Evolutionary conservation across 2,888 invertebrate genomes (phyloP), one percentile per base, ranked within the genome.

Genomic region (Leucoma salicis): DNA sequence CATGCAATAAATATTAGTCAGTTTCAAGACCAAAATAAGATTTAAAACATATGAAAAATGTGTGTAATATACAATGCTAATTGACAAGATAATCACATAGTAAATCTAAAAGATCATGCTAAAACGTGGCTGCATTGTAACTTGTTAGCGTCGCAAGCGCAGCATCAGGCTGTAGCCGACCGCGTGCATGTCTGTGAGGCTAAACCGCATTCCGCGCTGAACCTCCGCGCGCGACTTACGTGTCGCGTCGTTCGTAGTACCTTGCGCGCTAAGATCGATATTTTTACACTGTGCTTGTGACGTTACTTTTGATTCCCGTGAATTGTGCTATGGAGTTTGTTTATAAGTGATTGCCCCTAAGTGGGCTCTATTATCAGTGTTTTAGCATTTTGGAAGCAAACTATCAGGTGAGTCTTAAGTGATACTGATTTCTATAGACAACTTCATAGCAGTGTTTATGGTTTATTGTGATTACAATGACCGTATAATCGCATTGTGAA

Each of bases 141-240:
- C 47, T 46, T 11, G 13, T 14, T 14, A 47, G 40, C 39, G 47
- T 38, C 70, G 69, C 60, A 49, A 31, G 58, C 70, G 69, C 70
- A 70, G 70, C 67, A 62, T 69, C 63, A 53, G 42, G 49, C 54
- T 55, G 41, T 46, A 40, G 46, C 47, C 41, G 49, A 49, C 48
- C 47, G 51, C 50, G 47, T 29, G 11, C 11, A 10, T n/a, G 29
- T 21, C 49, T 43, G 56, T 56, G 57, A 46, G 53, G 45, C 43
- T 14, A 52, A 31, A 47, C 55, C 52, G 57, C 80, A 87, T 72
- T 87, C 76, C 82, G 88, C 85, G 88, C 74, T 70, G 67, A 83
- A 74, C 73, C 86, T 84, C 86, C 71, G 78, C 80, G 78, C 82
- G 85, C 82, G 87, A 84, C 82, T 63, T 42, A 33, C 53, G 82